Evolutionary conservation across 1,140 invertebrate genomes (phyloP).

Genomic region (Lineus longissimus): DNA sequence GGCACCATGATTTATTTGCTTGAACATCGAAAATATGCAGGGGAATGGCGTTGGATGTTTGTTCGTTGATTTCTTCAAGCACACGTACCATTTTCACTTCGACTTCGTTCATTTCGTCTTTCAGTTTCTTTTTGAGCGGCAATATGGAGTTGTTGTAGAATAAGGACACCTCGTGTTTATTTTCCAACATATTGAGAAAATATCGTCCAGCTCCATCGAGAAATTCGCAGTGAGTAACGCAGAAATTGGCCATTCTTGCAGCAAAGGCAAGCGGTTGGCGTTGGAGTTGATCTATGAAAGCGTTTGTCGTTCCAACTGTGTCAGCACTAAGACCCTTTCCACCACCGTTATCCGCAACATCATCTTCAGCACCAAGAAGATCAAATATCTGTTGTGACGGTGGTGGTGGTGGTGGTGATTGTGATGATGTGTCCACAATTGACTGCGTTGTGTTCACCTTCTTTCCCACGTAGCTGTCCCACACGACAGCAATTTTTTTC

Average conservation of each 20-base stretch:
- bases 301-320: not conserved
- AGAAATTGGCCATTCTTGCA: slow-evolving; percentile 6
- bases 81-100: slow-evolving; percentile 3
- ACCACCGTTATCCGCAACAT: not conserved
- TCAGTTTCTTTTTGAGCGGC: not conserved
- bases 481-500: not conserved
- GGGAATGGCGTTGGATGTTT: not conserved
- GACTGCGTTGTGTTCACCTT: not conserved
- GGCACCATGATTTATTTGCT: not conserved
- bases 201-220: not conserved
- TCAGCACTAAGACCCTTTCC: not conserved
- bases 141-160: not conserved
- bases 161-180: slow-evolving; percentile 2
- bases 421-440: not conserved
- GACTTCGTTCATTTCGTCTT: slow-evolving; percentile 1
- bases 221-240: not conserved
- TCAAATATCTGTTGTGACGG: not conserved
- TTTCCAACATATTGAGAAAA: not conserved
- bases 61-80: slow-evolving; percentile 3
- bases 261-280: slow-evolving; percentile 2
- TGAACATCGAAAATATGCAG: slow-evolving; percentile 1
- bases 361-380: not conserved
- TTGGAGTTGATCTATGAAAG: slow-evolving; percentile 8
- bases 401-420: not conserved
- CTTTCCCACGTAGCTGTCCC: slow-evolving; percentile 1